Percentiles rank a stretch among this genome's conserved stretches.
Evolutionary conservation across 2,888 invertebrate genomes (phyloP).

Genomic region (Ormyrus pomaceus): DNA sequence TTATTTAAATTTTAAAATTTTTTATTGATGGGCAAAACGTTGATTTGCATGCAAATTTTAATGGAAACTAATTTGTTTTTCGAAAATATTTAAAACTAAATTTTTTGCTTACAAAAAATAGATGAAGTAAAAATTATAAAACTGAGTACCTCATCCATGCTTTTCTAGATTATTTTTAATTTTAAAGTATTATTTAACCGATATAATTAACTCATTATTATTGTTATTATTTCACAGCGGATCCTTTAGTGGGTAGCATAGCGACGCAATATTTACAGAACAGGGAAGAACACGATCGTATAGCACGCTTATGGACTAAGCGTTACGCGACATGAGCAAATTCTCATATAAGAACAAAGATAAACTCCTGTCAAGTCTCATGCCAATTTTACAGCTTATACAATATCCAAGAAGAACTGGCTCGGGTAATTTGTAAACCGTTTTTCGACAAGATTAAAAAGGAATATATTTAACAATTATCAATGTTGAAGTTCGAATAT

Average conservation of each 20-base stretch:
- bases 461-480: conserved; percentile 18
- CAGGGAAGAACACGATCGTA: conserved; percentile 97
- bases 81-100: too few relatives aligned
- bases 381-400: conserved; percentile 65
- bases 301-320: conserved; percentile 99
- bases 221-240: conserved; percentile 81
- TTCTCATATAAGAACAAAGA: conserved; percentile 35
- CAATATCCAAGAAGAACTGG: conserved; percentile 57
- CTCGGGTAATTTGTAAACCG: conserved; percentile 58
- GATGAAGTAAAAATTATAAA: too few relatives aligned
- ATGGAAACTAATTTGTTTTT: too few relatives aligned
- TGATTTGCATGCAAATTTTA: too few relatives aligned
- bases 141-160: too few relatives aligned
- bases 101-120: too few relatives aligned
- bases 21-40: too few relatives aligned
- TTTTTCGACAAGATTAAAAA: conserved; percentile 43
- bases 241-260: conserved; percentile 98
- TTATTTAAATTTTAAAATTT: too few relatives aligned
- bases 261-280: conserved; percentile 99
- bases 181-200: too few relatives aligned
- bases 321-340: conserved; percentile 92
- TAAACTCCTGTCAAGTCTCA: conserved; percentile 68
- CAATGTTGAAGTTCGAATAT: conserved; percentile 15
- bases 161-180: too few relatives aligned
- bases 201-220: too few relatives aligned